Conservation (phyloP, 2,113 vertebrate species). For the Struthidea cinerea region DNA sequence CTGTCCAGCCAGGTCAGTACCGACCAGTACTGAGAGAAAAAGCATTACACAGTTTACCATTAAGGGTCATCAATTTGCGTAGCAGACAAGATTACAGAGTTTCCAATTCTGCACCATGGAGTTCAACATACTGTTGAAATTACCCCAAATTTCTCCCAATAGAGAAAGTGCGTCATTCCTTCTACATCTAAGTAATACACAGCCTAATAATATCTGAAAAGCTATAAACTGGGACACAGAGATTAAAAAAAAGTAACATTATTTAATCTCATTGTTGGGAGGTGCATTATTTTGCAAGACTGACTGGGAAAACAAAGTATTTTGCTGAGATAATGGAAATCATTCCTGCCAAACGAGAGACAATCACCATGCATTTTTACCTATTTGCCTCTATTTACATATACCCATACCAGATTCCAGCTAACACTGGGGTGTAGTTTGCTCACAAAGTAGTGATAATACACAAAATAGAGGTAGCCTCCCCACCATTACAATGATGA, state of each 20-base stretch:
- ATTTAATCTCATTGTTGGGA: background rate
- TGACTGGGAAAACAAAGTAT: background rate
- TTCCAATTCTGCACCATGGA: background rate
- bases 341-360: background rate
- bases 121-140: background rate
- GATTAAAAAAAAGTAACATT: background rate
- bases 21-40: background rate
- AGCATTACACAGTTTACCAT: background rate
- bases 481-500: background rate
- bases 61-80: background rate
- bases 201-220: background rate
- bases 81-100: background rate
- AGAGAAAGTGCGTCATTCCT: background rate
- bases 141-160: background rate
- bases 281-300: background rate
- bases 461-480: background rate
- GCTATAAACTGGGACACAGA: background rate
- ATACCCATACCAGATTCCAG: background rate
- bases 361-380: background rate
- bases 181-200: background rate
- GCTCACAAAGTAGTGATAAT: background rate
- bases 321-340: constrained; percentile 15
- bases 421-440: background rate
- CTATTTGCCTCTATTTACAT: background rate
- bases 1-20: background rate